Evolutionary conservation across 1,140 invertebrate species (phyloP).

Genomic region (Ceratosolen solmsi): DNA sequence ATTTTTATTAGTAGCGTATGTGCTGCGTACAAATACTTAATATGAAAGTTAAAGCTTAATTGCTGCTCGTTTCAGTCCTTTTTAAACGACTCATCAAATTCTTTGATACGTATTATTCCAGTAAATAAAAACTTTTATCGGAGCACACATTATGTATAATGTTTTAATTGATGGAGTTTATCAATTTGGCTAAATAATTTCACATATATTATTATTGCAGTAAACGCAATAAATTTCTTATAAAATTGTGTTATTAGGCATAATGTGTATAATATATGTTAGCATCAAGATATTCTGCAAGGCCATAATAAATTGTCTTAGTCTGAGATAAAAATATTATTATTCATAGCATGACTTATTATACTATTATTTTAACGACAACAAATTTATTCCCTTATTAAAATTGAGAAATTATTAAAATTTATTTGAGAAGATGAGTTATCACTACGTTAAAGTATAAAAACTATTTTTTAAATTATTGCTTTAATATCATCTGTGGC

Average conservation of each 20-base stretch:
- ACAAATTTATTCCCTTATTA: neutral
- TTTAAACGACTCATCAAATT: neutral
- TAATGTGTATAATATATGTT: neutral
- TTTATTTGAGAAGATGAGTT: neutral
- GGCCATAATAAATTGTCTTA: neutral
- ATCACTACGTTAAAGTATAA: neutral
- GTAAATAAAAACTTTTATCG: neutral
- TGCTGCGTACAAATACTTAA: neutral
- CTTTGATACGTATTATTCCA: neutral
- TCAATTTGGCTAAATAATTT: neutral
- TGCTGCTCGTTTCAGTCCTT: neutral
- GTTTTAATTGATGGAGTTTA: neutral
- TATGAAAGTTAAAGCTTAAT: neutral
- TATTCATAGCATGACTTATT: neutral
- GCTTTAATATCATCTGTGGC: neutral
- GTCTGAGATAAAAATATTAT: neutral
- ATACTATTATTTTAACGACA: neutral
- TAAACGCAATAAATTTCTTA: neutral
- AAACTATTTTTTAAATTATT: neutral
- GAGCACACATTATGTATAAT: neutral
- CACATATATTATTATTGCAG: neutral
- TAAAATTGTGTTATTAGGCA: neutral
- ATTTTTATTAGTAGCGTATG: neutral
- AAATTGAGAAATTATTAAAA: neutral
- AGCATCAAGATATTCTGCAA: neutral